phyloP scores from a whole-genome alignment of 2,888 invertebrate genomes.

The Tetheella fluctuosa region DNA sequence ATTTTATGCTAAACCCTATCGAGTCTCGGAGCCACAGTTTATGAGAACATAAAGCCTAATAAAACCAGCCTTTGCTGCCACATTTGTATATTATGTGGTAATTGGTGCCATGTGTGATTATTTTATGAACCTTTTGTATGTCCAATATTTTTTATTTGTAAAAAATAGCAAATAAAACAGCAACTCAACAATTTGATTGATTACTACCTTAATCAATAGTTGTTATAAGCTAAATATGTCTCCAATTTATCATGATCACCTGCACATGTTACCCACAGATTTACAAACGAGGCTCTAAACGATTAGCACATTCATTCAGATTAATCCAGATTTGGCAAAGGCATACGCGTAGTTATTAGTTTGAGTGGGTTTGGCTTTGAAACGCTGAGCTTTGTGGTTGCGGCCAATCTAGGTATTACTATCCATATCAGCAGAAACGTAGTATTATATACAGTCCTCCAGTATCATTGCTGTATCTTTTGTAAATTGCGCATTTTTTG shows the following conservation, averaged over 20 bases:
- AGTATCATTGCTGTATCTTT: not conserved
- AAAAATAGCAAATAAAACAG: not conserved
- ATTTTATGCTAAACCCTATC: conserved; percentile 4
- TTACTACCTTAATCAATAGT: not conserved
- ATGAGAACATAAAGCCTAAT: not conserved
- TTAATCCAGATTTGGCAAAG: not conserved
- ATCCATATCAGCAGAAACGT: too few relatives aligned
- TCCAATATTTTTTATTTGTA: not conserved
- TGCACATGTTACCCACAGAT: not conserved
- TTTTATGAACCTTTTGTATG: not conserved
- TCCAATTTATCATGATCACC: not conserved
- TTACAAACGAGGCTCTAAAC: not conserved
- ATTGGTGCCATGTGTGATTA: not conserved
- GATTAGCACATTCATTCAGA: not conserved
- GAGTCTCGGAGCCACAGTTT: not conserved
- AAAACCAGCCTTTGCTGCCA: not conserved
- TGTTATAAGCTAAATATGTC: not conserved
- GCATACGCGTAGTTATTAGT: not conserved
- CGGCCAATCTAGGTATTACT: not conserved
- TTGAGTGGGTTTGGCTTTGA: not conserved
- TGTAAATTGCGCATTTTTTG: too few relatives aligned
- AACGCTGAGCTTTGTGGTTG: not conserved
- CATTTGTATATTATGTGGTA: conserved; percentile 5
- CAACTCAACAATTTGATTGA: conserved; percentile 1
- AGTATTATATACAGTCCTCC: too few relatives aligned